Conservation (phyloP, 2,888 invertebrate genomes). For the Aspidiotus rigidus region DNA sequence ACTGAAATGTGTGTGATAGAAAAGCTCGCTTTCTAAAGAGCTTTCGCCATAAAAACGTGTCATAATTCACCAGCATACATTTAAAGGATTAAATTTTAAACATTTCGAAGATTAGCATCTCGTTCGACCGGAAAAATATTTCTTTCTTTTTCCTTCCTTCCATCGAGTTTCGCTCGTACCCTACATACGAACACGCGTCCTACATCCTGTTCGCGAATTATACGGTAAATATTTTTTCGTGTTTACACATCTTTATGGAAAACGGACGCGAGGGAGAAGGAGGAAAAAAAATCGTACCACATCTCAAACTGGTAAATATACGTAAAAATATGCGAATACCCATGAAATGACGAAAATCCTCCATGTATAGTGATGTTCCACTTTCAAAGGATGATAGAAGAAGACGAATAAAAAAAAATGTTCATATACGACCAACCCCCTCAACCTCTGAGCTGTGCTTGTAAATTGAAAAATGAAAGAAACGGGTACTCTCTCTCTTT, state of each 20-base stretch:
- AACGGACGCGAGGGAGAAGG: background rate
- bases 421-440: background rate
- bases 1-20: too few relatives aligned
- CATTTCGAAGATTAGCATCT: background rate
- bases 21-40: background rate
- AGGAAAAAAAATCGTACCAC: slow-evolving; percentile 3
- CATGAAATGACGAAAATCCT: background rate
- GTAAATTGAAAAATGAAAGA: slow-evolving; percentile 28
- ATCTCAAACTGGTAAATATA: background rate
- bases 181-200: background rate
- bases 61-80: background rate
- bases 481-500: slow-evolving; percentile 4
- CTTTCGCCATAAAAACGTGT: background rate
- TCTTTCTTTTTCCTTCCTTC: background rate
- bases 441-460: background rate
- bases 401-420: background rate
- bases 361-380: background rate
- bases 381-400: background rate
- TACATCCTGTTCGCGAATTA: slow-evolving; percentile 3
- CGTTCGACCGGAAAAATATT: background rate
- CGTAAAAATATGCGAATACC: slow-evolving; percentile 32
- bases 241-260: slow-evolving; percentile 6
- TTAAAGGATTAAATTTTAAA: slow-evolving; percentile 4
- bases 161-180: too few relatives aligned
- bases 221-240: slow-evolving; percentile 10